Evolutionary conservation across 2,797 vertebrate species (phyloP).

Genomic region (Enteromius viviparus): DNA sequence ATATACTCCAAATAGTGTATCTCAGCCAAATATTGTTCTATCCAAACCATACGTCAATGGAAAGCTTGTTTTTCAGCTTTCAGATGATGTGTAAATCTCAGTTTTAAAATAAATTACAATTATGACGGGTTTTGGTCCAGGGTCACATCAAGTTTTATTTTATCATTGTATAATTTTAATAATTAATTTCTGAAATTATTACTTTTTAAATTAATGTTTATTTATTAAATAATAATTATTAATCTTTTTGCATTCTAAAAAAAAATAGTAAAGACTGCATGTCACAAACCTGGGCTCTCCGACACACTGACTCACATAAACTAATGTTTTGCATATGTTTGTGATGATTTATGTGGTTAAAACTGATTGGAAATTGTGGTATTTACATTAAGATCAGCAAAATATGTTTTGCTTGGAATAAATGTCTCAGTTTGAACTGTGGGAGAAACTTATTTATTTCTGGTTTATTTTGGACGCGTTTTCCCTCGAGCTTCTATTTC

Average conservation of each 20-base stretch:
- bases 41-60: too few species aligned
- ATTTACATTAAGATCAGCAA: conserved; percentile 2
- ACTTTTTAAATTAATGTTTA: background rate
- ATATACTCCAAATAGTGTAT: too few species aligned
- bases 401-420: conserved; percentile 30
- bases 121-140: too few species aligned
- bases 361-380: background rate
- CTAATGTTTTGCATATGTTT: background rate
- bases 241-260: background rate
- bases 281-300: background rate
- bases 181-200: background rate
- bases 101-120: too few species aligned
- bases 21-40: too few species aligned
- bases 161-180: background rate
- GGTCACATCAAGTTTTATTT: background rate
- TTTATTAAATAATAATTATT: background rate
- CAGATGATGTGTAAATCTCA: too few species aligned
- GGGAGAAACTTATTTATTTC: conserved; percentile 17
- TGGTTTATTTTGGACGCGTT: background rate
- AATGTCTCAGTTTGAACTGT: conserved; percentile 36
- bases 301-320: background rate
- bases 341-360: background rate
- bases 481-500: conserved; percentile 46
- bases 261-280: background rate
- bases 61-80: too few species aligned